Conservation (phyloP, 2,797 vertebrate species). For the Allobates femoralis region DNA sequence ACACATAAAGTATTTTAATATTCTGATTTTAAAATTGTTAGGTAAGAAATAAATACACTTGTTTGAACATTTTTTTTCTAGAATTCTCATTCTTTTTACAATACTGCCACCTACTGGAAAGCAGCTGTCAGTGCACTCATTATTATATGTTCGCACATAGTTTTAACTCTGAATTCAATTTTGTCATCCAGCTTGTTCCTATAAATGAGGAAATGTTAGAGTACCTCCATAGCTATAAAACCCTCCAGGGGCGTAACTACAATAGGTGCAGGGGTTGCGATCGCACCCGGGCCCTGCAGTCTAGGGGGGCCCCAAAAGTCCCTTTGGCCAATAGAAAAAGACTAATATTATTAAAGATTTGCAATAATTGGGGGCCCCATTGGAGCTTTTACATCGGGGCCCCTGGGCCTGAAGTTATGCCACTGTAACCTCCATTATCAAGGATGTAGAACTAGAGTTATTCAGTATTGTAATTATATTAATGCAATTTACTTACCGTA, state of each 20-base stretch:
- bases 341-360: no score
- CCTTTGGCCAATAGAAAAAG: no score
- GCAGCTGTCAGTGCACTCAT: background rate
- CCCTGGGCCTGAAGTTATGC: no score
- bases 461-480: background rate
- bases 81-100: background rate
- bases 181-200: background rate
- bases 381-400: no score
- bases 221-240: background rate
- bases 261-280: no score
- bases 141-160: no score
- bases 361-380: no score
- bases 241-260: no score
- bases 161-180: background rate
- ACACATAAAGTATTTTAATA: constrained; percentile 23
- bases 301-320: no score
- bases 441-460: no score
- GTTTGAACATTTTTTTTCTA: background rate
- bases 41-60: background rate
- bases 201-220: background rate
- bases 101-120: constrained; percentile 47
- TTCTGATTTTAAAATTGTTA: background rate
- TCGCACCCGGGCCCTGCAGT: no score
- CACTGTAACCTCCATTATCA: no score
- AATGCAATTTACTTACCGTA: background rate